Conservation (phyloP, 2,888 invertebrate species). For the Cataglyphis altisquamis region DNA sequence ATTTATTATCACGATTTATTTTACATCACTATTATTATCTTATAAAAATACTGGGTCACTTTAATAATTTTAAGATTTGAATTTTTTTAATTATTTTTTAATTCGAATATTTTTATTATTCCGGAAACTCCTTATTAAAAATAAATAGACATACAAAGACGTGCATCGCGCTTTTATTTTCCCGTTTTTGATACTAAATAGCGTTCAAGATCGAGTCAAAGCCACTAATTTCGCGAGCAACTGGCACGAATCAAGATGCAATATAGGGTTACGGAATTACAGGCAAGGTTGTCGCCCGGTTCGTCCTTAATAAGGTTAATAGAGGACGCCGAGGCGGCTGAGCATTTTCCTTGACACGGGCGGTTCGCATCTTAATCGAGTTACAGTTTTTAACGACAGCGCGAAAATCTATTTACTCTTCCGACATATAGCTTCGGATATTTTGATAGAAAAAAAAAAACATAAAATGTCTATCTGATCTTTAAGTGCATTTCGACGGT, state of each 20-base stretch:
- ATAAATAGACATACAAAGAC: background rate
- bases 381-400: conserved; percentile 43
- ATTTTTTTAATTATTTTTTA: background rate
- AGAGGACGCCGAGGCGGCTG: conserved; percentile 39
- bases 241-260: conserved; percentile 61
- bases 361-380: conserved; percentile 43
- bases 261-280: conserved; percentile 66
- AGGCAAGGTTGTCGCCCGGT: conserved; percentile 60
- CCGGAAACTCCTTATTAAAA: background rate
- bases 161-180: conserved; percentile 14
- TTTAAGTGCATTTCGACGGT: conserved; percentile 8
- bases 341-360: conserved; percentile 57
- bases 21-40: background rate
- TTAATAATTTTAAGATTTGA: background rate
- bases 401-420: conserved; percentile 36
- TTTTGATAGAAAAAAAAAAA: background rate
- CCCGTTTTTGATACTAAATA: conserved; percentile 35
- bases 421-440: background rate
- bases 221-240: conserved; percentile 52
- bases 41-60: background rate
- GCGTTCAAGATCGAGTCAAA: conserved; percentile 2
- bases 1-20: background rate
- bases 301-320: conserved; percentile 62
- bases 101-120: background rate
- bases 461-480: background rate